phyloP scores from a whole-genome alignment of 2,888 invertebrate species.

The Phlogophora meticulosa region DNA sequence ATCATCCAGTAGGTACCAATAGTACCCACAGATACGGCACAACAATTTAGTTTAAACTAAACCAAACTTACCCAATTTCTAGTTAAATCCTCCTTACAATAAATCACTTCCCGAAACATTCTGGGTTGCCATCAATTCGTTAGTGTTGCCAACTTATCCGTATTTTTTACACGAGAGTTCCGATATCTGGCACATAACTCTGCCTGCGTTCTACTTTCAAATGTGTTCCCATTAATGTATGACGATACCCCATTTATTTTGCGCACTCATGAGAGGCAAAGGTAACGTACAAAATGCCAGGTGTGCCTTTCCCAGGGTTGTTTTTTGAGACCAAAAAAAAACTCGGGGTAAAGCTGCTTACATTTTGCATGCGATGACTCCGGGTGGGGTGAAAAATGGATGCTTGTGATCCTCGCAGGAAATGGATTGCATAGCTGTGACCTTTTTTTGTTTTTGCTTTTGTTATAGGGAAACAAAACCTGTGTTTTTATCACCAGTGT shows the following conservation, averaged over 20 bases:
- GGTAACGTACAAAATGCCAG: slow-evolving; percentile 35
- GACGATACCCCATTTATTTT: slow-evolving; percentile 54
- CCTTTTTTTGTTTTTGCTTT: slow-evolving; percentile 7
- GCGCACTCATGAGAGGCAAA: slow-evolving; percentile 34
- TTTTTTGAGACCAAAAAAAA: slow-evolving; percentile 33
- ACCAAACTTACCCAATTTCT: slow-evolving; percentile 16
- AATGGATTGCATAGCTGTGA: slow-evolving; percentile 37
- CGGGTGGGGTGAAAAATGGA: slow-evolving; percentile 38
- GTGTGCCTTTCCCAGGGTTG: slow-evolving; percentile 36
- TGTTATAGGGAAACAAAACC: neutral
- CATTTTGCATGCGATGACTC: slow-evolving; percentile 35
- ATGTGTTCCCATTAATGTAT: slow-evolving; percentile 49
- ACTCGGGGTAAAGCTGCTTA: slow-evolving; percentile 19
- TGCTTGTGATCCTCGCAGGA: slow-evolving; percentile 25
- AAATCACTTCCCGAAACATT: slow-evolving; percentile 40
- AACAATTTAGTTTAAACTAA: slow-evolving; percentile 34
- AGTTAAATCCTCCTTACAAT: slow-evolving; percentile 27
- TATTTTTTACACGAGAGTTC: slow-evolving; percentile 44
- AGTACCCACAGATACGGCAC: slow-evolving; percentile 9
- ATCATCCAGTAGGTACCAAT: no score
- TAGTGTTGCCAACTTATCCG: slow-evolving; percentile 51
- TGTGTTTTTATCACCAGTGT: neutral
- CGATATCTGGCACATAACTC: slow-evolving; percentile 43
- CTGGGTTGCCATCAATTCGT: slow-evolving; percentile 36
- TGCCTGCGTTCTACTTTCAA: slow-evolving; percentile 46